A percentile compares a stretch with the other conserved stretches of the same genome.
These are phyloP conservation scores for Desoria tigrina DNA, from an alignment of 2,888 invertebrate genomes.

Conservation along the genomic window DNA sequence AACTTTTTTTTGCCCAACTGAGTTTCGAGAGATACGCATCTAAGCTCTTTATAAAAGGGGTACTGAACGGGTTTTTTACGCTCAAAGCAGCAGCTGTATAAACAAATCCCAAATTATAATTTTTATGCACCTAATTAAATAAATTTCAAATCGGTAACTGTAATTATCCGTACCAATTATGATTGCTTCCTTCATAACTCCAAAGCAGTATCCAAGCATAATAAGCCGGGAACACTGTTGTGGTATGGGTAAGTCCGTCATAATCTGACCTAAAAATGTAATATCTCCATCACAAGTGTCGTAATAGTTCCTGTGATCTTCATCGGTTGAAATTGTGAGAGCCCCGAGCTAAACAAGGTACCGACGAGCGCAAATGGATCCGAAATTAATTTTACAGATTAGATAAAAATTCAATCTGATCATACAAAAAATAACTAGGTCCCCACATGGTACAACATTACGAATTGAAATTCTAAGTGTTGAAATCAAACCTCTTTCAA, in stretches of 20 bases:
- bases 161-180: constrained; percentile 67
- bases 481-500: constrained; percentile 70
- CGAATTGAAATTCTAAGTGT: not conserved
- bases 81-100: constrained; percentile 82
- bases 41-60: constrained; percentile 69
- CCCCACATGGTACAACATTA: not conserved
- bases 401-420: no score
- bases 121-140: constrained; percentile 21
- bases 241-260: constrained; percentile 80
- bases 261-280: constrained; percentile 79
- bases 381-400: constrained; percentile 6
- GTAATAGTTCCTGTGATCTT: constrained; percentile 57
- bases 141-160: constrained; percentile 1
- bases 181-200: constrained; percentile 79
- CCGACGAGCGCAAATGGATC: no score
- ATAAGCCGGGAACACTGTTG: constrained; percentile 80
- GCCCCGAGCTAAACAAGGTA: constrained; percentile 35
- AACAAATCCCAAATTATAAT: constrained; percentile 47
- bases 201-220: constrained; percentile 81
- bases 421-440: no score
- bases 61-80: constrained; percentile 76
- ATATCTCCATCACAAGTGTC: constrained; percentile 75
- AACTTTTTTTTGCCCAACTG: constrained; percentile 77
- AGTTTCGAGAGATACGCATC: constrained; percentile 74
- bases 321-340: constrained; percentile 31